Percentiles rank a stretch among this genome's conserved stretches.
Evolutionary conservation across 2,888 invertebrate genomes (phyloP).

Genomic region (Epiblema foenella): DNA sequence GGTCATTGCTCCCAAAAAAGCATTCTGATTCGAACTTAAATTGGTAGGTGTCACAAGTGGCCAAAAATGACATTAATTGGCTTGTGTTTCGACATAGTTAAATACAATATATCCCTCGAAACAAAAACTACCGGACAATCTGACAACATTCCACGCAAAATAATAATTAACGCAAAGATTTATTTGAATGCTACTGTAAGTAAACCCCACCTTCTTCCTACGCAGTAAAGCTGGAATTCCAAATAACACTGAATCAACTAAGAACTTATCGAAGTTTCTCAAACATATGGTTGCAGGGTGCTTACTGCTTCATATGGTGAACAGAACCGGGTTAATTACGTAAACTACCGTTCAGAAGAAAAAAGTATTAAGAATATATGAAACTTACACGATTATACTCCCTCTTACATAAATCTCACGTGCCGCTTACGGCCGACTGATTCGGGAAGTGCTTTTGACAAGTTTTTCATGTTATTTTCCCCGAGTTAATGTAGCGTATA

Average conservation of each 20-base stretch:
- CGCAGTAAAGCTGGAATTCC: neutral
- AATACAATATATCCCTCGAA: slow-evolving; percentile 9
- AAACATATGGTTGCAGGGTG: slow-evolving; percentile 3
- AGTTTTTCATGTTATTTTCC: slow-evolving; percentile 34
- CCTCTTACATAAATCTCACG: slow-evolving; percentile 8
- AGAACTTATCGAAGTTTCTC: slow-evolving; percentile 1
- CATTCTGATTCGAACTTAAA: neutral
- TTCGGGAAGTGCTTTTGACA: slow-evolving; percentile 40
- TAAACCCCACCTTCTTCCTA: neutral
- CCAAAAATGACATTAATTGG: neutral
- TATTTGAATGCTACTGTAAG: neutral
- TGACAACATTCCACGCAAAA: slow-evolving; percentile 21
- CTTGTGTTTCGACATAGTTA: slow-evolving; percentile 7
- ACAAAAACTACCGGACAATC: slow-evolving; percentile 17
- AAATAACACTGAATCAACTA: neutral
- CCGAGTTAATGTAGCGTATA: neutral
- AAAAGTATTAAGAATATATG: slow-evolving; percentile 5
- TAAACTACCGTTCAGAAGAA: slow-evolving; percentile 47
- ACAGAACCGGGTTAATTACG: slow-evolving; percentile 67
- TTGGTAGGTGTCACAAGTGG: neutral
- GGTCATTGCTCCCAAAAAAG: neutral
- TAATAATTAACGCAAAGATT: neutral
- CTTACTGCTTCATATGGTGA: slow-evolving; percentile 55
- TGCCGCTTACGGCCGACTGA: slow-evolving; percentile 24
- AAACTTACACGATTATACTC: neutral